Evolutionary conservation across 2,888 invertebrate genomes (phyloP), one percentile per base, ranked within the genome.

Genomic region (Ormyrus labotus): DNA sequence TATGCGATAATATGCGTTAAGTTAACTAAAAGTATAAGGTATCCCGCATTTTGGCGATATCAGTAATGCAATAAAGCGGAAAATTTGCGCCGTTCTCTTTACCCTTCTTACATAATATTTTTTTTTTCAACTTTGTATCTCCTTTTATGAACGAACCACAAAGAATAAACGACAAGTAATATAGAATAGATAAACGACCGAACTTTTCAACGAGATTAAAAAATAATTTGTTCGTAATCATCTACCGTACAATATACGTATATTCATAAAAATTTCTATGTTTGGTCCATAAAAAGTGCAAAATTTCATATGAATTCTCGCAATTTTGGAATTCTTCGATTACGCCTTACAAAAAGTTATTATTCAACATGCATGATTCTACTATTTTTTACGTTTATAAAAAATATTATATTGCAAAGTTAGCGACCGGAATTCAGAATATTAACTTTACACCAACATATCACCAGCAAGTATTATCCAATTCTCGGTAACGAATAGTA

Each of bases 41-140:
- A 82, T 83, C 75, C 76, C 84, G 82, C 83, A 78, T 77, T 80
- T 75, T 80, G 80, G 69, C 78, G 81, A 82, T 80, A 74, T 78
- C 67, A 79, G 69, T 55, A 81, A 69, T 84, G 77, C 45, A 75
- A 64, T 74, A 57, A 83, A 82, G 79, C 80, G 73, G 45, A 67
- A 71, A 34, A 60, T 80, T 81, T 61, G 34, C 70, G 70, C 50
- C 34, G 50, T 71, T 78, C 47, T 78, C 57, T 75, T 58, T 57
- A 13, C 3, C 50, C 9, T 61, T 63, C 47, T 19, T 50, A 48
- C 70, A 53, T 65, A 69, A 78, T 78, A 55, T 65, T 61, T 71
- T 61, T 71, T 71, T 79, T 71, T 72, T 75, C 75, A 71, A 75
- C 60, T 77, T 76, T 76, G 47, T 58, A 72, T 48, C 57, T 76